Percentiles rank a stretch among this genome's conserved stretches.
Evolutionary conservation across 2,888 invertebrate species (phyloP).

Genomic region (Eucera pruinosa): DNA sequence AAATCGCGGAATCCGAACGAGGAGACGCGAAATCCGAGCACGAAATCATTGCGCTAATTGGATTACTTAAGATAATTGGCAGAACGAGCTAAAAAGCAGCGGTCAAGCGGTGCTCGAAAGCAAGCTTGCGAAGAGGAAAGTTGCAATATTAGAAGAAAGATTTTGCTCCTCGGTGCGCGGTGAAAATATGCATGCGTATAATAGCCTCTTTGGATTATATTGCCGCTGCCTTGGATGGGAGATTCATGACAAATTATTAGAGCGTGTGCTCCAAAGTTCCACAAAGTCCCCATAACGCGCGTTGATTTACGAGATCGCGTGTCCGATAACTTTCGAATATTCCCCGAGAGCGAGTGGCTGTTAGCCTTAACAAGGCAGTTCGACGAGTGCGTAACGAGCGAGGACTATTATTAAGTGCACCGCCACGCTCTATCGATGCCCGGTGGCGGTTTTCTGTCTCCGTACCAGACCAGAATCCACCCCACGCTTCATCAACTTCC

Average conservation of each 20-base stretch:
- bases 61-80: constrained; percentile 50
- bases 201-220: not conserved
- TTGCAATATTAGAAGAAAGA: no score
- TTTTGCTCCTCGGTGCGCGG: no score
- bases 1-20: constrained; percentile 12
- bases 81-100: constrained; percentile 26
- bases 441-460: constrained; percentile 45
- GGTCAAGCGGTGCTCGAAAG: no score
- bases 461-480: constrained; percentile 19
- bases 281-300: constrained; percentile 63
- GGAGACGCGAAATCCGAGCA: constrained; percentile 10
- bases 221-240: not conserved
- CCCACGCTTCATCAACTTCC: constrained; percentile 11
- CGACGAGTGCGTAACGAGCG: constrained; percentile 72
- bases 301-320: constrained; percentile 73
- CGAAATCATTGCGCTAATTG: constrained; percentile 13
- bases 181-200: no score
- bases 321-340: constrained; percentile 74
- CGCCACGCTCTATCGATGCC: constrained; percentile 64
- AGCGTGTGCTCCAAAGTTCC: constrained; percentile 55
- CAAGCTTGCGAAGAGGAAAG: no score
- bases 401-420: constrained; percentile 69
- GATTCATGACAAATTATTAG: constrained; percentile 34
- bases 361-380: constrained; percentile 74
- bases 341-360: constrained; percentile 68